Evolutionary conservation across 2,888 invertebrate genomes (phyloP).

Genomic region (Acholoe squamosa): DNA sequence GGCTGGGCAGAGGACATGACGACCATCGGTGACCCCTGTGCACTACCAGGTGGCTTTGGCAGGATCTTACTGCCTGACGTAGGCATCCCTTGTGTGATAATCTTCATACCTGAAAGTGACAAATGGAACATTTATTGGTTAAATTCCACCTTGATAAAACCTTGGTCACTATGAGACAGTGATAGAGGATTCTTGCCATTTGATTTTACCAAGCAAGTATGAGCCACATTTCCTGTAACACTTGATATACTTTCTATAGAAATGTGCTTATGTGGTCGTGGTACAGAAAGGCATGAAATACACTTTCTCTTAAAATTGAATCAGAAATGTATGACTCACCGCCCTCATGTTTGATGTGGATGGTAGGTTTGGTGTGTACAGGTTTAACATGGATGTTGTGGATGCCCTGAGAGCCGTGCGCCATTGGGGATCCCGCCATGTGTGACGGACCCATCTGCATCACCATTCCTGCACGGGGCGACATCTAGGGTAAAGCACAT

Average conservation of each 20-base stretch:
- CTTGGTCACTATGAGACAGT: too few species aligned
- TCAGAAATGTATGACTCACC: conserved; percentile 74
- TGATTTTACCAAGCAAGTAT: too few species aligned
- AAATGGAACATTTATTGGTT: not conserved
- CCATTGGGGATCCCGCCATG: conserved; percentile 13
- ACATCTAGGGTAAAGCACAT: not conserved
- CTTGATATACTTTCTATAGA: too few species aligned
- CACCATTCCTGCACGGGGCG: conserved; percentile 75
- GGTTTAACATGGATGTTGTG: conserved; percentile 77
- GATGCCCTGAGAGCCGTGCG: conserved; percentile 65
- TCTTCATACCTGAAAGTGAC: conserved; percentile 78
- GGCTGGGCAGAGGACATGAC: conserved; percentile 72
- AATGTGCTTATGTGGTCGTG: too few species aligned
- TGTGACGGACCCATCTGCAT: conserved; percentile 77
- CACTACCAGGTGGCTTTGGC: conserved; percentile 75
- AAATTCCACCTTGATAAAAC: too few species aligned
- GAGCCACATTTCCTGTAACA: too few species aligned
- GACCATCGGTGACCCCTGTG: conserved; percentile 74
- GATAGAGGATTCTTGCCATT: too few species aligned
- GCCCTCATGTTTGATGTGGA: conserved; percentile 82
- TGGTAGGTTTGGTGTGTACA: conserved; percentile 73
- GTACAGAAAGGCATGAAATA: too few species aligned
- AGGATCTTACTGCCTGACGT: conserved; percentile 78
- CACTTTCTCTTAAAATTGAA: too few species aligned
- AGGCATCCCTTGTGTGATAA: conserved; percentile 77